These are phyloP conservation scores for Takifugu ocellatus DNA, from an alignment of 2,797 vertebrate genomes.

Conservation along the genomic window DNA sequence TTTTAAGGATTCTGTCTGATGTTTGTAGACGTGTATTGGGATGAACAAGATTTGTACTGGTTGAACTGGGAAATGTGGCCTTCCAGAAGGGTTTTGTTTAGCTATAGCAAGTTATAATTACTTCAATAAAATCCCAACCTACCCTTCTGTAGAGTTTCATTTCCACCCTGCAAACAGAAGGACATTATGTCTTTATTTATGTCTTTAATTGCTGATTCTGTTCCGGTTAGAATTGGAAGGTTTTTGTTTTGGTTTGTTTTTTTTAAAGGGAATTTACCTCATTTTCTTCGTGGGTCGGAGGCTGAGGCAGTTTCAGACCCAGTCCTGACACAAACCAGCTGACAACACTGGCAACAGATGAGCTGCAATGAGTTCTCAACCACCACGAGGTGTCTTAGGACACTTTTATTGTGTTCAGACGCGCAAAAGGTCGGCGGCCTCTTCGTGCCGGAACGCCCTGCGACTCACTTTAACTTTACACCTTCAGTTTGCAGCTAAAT, in stretches of 20 bases:
- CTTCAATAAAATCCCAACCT: constrained; percentile 26
- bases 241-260: too few species aligned
- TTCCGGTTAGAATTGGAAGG: too few species aligned
- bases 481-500: background rate
- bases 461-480: background rate
- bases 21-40: background rate
- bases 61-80: constrained; percentile 62
- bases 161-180: constrained; percentile 36
- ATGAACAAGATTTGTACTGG: constrained; percentile 5
- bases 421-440: too few species aligned
- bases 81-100: background rate
- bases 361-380: background rate
- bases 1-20: constrained; percentile 10
- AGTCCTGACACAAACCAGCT: constrained; percentile 82
- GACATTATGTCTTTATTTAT: background rate
- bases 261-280: constrained; percentile 39
- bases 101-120: background rate
- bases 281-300: constrained; percentile 58
- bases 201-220: background rate
- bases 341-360: constrained; percentile 64
- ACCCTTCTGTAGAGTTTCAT: constrained; percentile 69
- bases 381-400: too few species aligned
- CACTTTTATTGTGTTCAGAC: too few species aligned
- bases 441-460: too few species aligned
- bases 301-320: constrained; percentile 85